Base-by-base conservation (phyloP, 2,888 invertebrate species). In the Drosophila pegasa region DNA sequence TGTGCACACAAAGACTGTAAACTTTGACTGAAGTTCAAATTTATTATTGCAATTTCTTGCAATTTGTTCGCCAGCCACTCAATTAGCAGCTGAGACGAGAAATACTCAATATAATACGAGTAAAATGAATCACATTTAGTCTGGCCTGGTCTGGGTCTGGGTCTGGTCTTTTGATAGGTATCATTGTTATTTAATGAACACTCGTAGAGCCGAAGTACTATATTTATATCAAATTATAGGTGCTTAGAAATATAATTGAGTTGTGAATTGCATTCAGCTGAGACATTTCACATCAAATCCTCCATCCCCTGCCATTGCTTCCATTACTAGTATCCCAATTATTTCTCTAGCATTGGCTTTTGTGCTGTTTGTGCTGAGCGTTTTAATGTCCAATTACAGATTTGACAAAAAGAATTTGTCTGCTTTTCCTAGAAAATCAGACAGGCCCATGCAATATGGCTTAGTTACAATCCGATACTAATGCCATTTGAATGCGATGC, bases 1-100 rank as follows among this genome's bases (percentile, higher is more conserved):
- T 45, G 60, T 77, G 60, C 73, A 58, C 56, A 66, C 60, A 66
- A 35, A 58, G 77, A 77, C 50, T 74, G 73, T 61, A 66, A 66
- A 66, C 61, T 58, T 55, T 41, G 73, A 61, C 58, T 73, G 73
- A 58, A 77, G 61, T 62, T 65, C 25, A 52, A 57, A 56, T 65
- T 74, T 54, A 63, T 63, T 27, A 57, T 33, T 71, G 57, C 65
- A 40, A 64, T 64, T 52, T 63, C 51, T 51, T 55, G 63, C 43
- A 63, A 69, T 54, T 62, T 45, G 29, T 12, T 55, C 41, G 33
- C 40, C 40, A 41, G 29, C 40, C 29, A 65, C 47, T 65, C 61
- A 48, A 71, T 41, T 66, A 73, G 37, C 37, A 57, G 37, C 37
- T 25, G 58, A 54, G 68, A 71, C 38, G 40, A n/a, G 38, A 50